phyloP scores from a whole-genome alignment of 1,140 invertebrate species.

The Caenorhabditis remanei region DNA sequence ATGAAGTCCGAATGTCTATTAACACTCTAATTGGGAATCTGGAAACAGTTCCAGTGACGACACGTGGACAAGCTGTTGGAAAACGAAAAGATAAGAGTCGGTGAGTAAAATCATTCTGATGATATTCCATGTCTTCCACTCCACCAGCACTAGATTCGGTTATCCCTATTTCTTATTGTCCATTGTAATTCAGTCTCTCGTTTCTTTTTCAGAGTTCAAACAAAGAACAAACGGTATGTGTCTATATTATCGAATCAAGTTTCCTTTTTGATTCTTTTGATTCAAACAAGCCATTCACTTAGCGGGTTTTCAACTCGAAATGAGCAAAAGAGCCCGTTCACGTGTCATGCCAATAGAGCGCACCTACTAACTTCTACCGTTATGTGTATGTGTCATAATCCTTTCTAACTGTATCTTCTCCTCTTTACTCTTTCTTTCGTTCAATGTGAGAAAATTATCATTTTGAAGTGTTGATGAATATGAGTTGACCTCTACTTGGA shows the following conservation, averaged over 20 bases:
- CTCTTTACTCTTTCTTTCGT: neutral
- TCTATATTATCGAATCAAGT: neutral
- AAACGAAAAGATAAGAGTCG: conserved; percentile 94
- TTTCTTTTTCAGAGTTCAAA: conserved; percentile 58
- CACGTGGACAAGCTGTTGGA: conserved; percentile 82
- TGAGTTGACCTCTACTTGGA: neutral
- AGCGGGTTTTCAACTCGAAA: neutral
- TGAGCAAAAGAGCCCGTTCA: conserved; percentile 19
- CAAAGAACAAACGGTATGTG: conserved; percentile 61
- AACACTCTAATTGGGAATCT: conserved; percentile 98
- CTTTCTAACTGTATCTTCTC: conserved; percentile 22
- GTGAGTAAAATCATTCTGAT: conserved; percentile 87
- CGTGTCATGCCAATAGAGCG: conserved; percentile 53
- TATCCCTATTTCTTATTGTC: neutral
- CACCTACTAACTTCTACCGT: conserved; percentile 51
- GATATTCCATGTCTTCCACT: conserved; percentile 81
- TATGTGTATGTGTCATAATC: neutral
- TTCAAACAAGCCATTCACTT: neutral
- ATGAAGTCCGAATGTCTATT: conserved; percentile 94
- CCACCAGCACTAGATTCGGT: conserved; percentile 42
- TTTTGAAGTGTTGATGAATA: neutral
- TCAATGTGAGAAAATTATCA: neutral
- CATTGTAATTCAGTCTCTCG: conserved; percentile 8
- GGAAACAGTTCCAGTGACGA: conserved; percentile 97
- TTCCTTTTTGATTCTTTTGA: neutral